Conservation (phyloP, 2,797 vertebrate species). For the Lutjanus campechanus region DNA sequence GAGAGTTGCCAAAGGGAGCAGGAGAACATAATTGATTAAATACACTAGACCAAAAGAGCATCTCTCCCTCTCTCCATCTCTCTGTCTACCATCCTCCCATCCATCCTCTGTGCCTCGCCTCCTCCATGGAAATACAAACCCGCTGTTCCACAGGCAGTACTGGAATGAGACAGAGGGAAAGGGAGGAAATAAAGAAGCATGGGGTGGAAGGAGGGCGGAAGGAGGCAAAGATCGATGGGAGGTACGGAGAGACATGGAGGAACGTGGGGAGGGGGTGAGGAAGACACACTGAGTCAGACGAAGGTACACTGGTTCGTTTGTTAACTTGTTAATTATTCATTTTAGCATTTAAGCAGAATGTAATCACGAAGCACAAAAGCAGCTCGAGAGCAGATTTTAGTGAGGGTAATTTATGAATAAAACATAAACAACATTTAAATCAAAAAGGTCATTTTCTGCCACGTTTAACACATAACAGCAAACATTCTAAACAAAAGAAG, state of each 20-base stretch:
- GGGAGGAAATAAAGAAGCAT: constrained; percentile 59
- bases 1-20: constrained; percentile 64
- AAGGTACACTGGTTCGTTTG: constrained; percentile 43
- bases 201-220: constrained; percentile 23
- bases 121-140: constrained; percentile 53
- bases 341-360: constrained; percentile 43
- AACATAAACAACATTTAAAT: constrained; percentile 38
- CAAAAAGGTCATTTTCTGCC: constrained; percentile 51
- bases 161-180: constrained; percentile 23
- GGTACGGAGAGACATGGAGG: constrained; percentile 31
- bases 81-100: constrained; percentile 59
- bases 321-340: constrained; percentile 66
- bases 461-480: constrained; percentile 34
- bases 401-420: constrained; percentile 43
- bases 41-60: constrained; percentile 71
- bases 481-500: constrained; percentile 23
- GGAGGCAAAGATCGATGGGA: constrained; percentile 55
- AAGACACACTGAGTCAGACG: constrained; percentile 41
- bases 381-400: neutral
- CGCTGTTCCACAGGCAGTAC: constrained; percentile 30
- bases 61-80: constrained; percentile 61
- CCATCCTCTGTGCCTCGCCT: constrained; percentile 45
- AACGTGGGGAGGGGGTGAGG: constrained; percentile 18
- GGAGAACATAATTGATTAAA: constrained; percentile 75
- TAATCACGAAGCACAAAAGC: constrained; percentile 33